Evolutionary conservation across 1,140 invertebrate species (phyloP), one percentile per base, ranked within the genome.

Genomic region (Pentalonia nigronervosa): DNA sequence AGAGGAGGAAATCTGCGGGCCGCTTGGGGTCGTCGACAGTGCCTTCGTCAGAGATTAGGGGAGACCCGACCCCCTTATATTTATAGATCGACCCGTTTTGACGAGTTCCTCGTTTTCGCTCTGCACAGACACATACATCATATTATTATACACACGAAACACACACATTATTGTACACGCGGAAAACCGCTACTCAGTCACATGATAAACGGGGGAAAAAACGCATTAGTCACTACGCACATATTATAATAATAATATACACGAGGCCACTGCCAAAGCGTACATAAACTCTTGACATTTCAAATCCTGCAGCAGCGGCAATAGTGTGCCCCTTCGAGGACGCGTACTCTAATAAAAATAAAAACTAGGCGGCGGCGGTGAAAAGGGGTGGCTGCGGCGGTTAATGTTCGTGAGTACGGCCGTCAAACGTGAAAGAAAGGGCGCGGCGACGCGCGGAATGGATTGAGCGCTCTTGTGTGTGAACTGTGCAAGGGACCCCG

Each of bases 261-360:
- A n/a, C 30, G 60, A n/a, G 60, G 60, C n/a, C 36, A 20, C 8
- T 83, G 81, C 81, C 81, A 41, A 21, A 83, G 81, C 81, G 81
- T 41, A 83, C 81, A 83, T 83, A 83, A 83, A 83, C 81, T 83
- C 81, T 83, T 83, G 81, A 83, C 81, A 83, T 83, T 83, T 83
- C 36, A 83, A 36, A 83, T 21, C 81, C 81, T 7, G 81, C 60
- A 76, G n/a, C 60, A 17, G 25, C 60, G 60, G 34, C 34, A 17
- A 34, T 17, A 34, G 25, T 36, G 34, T 41, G 20, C 34, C 81
- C 81, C 81, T 83, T 41, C 81, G 81, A 83, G 34, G 34, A 36
- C 81, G 81, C 8, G 0, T 83, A 83, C 34, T 86, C 21, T 86
- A 47, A 86, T 86, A 86, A 86, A 86, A 86, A 86, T 45, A 86